These are phyloP conservation scores for Alectura lathami DNA, from an alignment of 2,113 vertebrate species.

Conservation along the genomic window DNA sequence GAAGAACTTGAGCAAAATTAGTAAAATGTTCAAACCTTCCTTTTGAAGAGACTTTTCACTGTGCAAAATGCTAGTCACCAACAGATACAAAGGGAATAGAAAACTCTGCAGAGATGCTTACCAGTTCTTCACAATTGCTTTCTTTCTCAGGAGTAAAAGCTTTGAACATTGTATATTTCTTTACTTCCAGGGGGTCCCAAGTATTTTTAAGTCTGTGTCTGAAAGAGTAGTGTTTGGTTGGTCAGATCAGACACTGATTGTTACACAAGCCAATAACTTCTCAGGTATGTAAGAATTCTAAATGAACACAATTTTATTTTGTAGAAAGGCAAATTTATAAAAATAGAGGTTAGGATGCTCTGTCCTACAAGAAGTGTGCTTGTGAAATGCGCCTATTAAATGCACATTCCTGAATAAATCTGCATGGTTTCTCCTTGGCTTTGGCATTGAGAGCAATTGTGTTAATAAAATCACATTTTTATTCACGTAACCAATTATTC, in stretches of 20 bases:
- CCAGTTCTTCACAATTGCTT: neutral
- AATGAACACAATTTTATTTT: neutral
- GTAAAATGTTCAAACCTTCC: neutral
- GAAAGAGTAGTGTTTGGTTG: neutral
- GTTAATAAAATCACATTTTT: neutral
- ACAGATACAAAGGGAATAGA: neutral
- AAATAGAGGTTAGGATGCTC: neutral
- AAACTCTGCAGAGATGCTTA: fast-evolving
- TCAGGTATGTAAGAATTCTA: neutral
- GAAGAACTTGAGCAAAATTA: neutral
- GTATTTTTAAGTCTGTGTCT: neutral
- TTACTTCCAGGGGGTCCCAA: neutral
- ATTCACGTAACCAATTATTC: neutral
- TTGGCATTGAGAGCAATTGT: neutral
- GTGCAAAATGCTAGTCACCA: neutral
- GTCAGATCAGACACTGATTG: neutral
- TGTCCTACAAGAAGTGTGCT: neutral
- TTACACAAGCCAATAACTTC: neutral
- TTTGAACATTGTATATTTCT: neutral
- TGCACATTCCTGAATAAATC: neutral
- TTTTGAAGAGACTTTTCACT: neutral
- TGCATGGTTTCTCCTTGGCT: neutral
- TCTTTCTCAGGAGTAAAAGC: neutral
- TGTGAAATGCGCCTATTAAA: neutral
- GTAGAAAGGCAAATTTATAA: neutral